phyloP scores from a whole-genome alignment of 2,888 invertebrate genomes.

The Tipula unca region DNA sequence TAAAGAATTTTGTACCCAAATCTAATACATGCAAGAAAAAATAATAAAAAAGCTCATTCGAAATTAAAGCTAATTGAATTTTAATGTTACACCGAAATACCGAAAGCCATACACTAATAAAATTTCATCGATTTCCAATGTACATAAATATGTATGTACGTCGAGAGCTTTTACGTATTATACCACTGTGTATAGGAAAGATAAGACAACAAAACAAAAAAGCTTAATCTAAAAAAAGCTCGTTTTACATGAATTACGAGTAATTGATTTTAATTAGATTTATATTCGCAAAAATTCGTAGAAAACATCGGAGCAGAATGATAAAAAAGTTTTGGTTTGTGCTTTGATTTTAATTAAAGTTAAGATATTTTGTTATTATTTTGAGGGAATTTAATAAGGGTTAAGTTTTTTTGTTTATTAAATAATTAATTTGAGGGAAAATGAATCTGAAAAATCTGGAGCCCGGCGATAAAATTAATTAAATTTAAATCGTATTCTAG shows the following conservation, averaged over 20 bases:
- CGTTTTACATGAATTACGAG: not conserved
- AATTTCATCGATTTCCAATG: not conserved
- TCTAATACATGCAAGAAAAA: not conserved
- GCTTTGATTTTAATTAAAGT: not conserved
- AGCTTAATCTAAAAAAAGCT: not conserved
- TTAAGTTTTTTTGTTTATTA: not conserved
- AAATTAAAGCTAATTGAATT: not conserved
- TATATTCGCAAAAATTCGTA: not conserved
- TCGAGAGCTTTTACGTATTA: too few relatives aligned
- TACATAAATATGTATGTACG: too few relatives aligned
- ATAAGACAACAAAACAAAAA: not conserved
- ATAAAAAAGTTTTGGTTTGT: not conserved
- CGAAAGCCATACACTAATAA: not conserved
- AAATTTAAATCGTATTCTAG: not conserved
- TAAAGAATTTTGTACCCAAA: not conserved
- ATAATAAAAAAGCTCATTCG: not conserved
- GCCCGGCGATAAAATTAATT: not conserved
- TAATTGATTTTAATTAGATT: conserved; percentile 8
- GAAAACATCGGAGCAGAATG: not conserved
- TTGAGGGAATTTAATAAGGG: not conserved
- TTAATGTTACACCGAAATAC: not conserved
- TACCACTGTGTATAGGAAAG: too few relatives aligned
- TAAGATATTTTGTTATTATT: not conserved
- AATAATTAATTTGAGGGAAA: not conserved
- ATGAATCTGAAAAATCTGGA: not conserved